Evolutionary conservation across 2,113 vertebrate genomes (phyloP).

Genomic region (Coturnix japonica): DNA sequence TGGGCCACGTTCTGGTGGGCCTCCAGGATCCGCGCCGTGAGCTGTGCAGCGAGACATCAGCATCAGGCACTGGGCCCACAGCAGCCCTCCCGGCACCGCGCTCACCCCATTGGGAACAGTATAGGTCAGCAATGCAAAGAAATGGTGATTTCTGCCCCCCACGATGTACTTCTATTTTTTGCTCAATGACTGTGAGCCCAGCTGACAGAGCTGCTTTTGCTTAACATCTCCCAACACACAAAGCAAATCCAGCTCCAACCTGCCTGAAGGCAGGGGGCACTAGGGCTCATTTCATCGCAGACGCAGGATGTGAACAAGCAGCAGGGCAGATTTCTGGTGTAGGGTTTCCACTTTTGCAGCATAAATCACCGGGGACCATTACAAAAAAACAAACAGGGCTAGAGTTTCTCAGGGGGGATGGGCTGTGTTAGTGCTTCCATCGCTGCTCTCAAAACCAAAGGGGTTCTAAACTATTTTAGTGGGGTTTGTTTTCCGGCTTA

Average conservation of each 20-base stretch:
- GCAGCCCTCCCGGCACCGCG: background rate
- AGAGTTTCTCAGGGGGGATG: background rate
- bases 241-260: background rate
- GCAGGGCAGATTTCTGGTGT: background rate
- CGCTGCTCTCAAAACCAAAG: background rate
- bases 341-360: background rate
- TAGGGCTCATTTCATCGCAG: background rate
- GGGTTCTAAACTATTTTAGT: constrained; percentile 5
- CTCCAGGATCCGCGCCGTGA: constrained; percentile 94
- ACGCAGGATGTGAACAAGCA: background rate
- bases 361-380: background rate
- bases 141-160: background rate
- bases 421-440: constrained; percentile 11
- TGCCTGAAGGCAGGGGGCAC: background rate
- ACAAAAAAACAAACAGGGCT: constrained; percentile 10
- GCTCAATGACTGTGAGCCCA: background rate
- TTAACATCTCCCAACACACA: background rate
- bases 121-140: background rate
- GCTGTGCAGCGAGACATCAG: constrained; percentile 77
- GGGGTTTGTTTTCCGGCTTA: background rate
- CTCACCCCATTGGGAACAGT: background rate
- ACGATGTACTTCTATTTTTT: background rate
- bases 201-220: background rate
- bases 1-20: constrained; percentile 98
- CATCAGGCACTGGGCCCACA: background rate